phyloP scores from a whole-genome alignment of 2,888 invertebrate species.

The Lasioglossum malachurum region DNA sequence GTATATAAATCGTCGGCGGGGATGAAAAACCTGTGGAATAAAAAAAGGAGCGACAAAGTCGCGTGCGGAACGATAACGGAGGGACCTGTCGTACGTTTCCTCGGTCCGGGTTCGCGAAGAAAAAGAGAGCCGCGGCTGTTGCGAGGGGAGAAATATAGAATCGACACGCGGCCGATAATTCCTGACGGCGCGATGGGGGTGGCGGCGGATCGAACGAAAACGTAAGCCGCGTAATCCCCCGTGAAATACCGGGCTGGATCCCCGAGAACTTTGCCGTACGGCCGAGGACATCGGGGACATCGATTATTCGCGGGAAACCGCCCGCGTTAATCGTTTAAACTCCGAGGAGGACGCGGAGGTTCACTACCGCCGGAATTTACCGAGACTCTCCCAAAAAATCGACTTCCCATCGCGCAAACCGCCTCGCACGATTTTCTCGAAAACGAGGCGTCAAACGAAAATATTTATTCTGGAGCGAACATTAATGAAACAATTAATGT shows the following conservation, averaged over 20 bases:
- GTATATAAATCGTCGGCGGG: constrained; percentile 22
- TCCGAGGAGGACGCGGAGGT: constrained; percentile 61
- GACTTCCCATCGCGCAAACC: neutral
- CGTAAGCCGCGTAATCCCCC: constrained; percentile 79
- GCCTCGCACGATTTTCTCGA: neutral
- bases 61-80: neutral
- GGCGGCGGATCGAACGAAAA: constrained; percentile 75
- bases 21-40: constrained; percentile 14
- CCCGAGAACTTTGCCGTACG: constrained; percentile 74
- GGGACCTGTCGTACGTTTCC: constrained; percentile 14
- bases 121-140: neutral
- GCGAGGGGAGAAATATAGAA: constrained; percentile 63
- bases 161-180: constrained; percentile 69
- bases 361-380: constrained; percentile 23
- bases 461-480: too few species aligned
- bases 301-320: constrained; percentile 78
- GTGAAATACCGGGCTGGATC: constrained; percentile 79
- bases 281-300: constrained; percentile 73
- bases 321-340: constrained; percentile 75
- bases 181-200: constrained; percentile 56
- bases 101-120: constrained; percentile 5
- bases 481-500: too few species aligned
- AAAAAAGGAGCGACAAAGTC: neutral
- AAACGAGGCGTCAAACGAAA: too few species aligned
- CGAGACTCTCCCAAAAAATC: constrained; percentile 2